Evolutionary conservation across 2,797 vertebrate species (phyloP).

Genomic region (Agapornis canus): DNA sequence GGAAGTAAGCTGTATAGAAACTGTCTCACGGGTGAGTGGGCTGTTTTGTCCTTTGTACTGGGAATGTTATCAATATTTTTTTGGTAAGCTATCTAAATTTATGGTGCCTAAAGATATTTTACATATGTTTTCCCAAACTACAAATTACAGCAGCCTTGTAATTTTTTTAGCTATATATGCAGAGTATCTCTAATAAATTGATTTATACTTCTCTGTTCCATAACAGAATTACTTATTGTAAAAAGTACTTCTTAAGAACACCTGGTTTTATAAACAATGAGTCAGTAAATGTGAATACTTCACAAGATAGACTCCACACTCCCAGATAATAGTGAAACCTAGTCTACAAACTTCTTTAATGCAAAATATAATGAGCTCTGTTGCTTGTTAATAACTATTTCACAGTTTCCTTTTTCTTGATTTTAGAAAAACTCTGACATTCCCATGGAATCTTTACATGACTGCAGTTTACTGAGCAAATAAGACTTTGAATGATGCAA

Average conservation of each 20-base stretch:
- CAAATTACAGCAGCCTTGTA: neutral
- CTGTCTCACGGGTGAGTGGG: neutral
- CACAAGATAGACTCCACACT: neutral
- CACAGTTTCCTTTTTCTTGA: neutral
- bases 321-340: neutral
- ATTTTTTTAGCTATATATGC: neutral
- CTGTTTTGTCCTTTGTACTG: neutral
- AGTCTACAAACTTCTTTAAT: neutral
- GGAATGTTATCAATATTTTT: neutral
- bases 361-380: neutral
- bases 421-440: neutral
- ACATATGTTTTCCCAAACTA: neutral
- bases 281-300: neutral
- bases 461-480: neutral
- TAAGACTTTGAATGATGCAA: neutral
- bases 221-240: neutral
- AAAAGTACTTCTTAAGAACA: neutral
- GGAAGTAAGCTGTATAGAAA: neutral
- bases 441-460: neutral
- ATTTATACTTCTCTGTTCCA: slow-evolving; percentile 15
- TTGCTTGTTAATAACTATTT: neutral
- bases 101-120: neutral
- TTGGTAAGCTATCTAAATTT: slow-evolving; percentile 17
- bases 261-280: neutral
- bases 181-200: slow-evolving; percentile 31